Conservation (phyloP, 1,140 invertebrate genomes). For the Drosophila pectinifera region DNA sequence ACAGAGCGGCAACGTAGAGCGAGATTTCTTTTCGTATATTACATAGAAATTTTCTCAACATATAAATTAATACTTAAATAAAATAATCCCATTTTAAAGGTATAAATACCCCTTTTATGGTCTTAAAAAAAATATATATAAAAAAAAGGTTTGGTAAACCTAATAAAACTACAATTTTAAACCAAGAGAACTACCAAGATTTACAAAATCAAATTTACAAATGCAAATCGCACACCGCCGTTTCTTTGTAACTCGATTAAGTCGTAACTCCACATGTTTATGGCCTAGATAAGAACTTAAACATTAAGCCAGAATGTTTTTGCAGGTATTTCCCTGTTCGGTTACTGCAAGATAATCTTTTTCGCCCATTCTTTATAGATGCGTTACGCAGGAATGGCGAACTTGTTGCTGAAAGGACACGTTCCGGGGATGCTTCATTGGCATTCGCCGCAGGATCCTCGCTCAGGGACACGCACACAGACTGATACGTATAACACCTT, state of each 20-base stretch:
- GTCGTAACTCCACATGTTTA: constrained; percentile 6
- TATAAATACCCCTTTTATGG: too few relatives aligned
- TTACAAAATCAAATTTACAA: too few relatives aligned
- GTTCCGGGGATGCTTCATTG: constrained; percentile 41
- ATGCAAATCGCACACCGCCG: background rate
- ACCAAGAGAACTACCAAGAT: background rate
- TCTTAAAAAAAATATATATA: too few relatives aligned
- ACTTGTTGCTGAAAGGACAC: constrained; percentile 62
- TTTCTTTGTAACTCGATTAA: background rate
- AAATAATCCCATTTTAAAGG: too few relatives aligned
- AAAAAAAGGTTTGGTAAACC: too few relatives aligned
- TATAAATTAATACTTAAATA: too few relatives aligned
- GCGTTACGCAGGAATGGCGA: constrained; percentile 37
- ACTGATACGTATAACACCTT: constrained; percentile 10
- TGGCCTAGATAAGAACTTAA: background rate
- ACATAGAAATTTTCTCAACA: too few relatives aligned
- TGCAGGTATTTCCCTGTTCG: constrained; percentile 18
- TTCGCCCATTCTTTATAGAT: constrained; percentile 15
- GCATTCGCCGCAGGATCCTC: constrained; percentile 28
- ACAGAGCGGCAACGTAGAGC: too few relatives aligned
- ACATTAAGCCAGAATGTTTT: background rate
- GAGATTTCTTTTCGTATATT: too few relatives aligned
- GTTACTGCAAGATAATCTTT: constrained; percentile 1
- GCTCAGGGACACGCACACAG: background rate
- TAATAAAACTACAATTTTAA: too few relatives aligned